These are phyloP conservation scores for Hyaena hyaena DNA, from an alignment of 2,113 vertebrate species.

Conservation along the genomic window DNA sequence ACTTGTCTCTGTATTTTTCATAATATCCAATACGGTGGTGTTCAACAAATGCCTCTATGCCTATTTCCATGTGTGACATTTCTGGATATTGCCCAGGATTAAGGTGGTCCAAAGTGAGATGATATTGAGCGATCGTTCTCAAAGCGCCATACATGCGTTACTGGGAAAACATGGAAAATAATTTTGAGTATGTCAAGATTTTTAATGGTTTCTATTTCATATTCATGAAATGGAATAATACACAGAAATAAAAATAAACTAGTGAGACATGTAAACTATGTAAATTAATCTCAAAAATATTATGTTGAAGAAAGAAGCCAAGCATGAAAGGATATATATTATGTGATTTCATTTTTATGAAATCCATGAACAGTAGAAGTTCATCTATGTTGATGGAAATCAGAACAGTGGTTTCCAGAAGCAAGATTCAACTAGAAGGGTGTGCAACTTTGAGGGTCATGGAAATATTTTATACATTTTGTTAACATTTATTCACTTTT, in stretches of 20 bases:
- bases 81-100: neutral
- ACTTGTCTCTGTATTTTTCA: neutral
- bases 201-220: neutral
- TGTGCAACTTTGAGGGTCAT: neutral
- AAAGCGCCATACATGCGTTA: neutral
- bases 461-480: neutral
- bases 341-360: neutral
- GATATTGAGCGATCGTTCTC: neutral
- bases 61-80: neutral
- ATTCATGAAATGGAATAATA: neutral
- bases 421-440: neutral
- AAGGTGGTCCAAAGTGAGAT: neutral
- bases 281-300: neutral
- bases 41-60: neutral
- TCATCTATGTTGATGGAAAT: neutral
- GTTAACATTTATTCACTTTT: no score
- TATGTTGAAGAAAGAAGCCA: neutral
- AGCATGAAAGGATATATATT: neutral
- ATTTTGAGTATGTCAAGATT: neutral
- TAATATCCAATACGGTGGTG: neutral
- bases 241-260: neutral
- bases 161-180: neutral
- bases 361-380: neutral
- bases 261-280: neutral
- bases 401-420: neutral